Conservation (phyloP, 2,888 invertebrate genomes). For the Dioctria rufipes region DNA sequence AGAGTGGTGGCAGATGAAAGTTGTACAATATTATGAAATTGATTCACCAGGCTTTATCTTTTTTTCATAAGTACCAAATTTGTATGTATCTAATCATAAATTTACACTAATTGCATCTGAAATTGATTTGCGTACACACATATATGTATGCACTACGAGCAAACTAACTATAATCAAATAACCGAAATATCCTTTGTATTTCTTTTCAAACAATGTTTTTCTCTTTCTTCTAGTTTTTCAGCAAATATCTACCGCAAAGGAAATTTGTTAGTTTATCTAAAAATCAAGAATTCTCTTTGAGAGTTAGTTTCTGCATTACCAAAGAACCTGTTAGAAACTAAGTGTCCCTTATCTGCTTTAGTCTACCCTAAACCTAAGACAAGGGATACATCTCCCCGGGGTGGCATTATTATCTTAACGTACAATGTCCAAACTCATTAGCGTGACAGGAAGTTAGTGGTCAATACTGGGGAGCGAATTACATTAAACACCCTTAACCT, state of each 20-base stretch:
- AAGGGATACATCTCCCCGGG: neutral
- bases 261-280: slow-evolving; percentile 1
- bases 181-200: no score
- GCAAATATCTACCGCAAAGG: neutral
- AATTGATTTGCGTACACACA: no score
- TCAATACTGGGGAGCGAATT: slow-evolving; percentile 11
- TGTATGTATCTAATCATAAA: no score
- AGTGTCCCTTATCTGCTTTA: neutral
- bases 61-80: no score
- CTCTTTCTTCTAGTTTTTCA: neutral
- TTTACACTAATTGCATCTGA: no score
- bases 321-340: slow-evolving; percentile 21
- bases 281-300: neutral
- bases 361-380: neutral
- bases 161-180: no score
- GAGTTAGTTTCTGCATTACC: neutral
- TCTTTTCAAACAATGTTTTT: neutral
- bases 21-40: no score
- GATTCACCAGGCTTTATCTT: no score
- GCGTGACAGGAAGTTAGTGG: slow-evolving; percentile 20
- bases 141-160: no score
- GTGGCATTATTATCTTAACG: slow-evolving; percentile 10
- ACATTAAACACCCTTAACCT: neutral
- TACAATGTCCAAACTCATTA: slow-evolving; percentile 25
- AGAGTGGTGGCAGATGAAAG: no score